These are phyloP conservation scores for Hemicentrotus pulcherrimus DNA, from an alignment of 35 echinoderm and acorn worm species.

Conservation along the genomic window DNA sequence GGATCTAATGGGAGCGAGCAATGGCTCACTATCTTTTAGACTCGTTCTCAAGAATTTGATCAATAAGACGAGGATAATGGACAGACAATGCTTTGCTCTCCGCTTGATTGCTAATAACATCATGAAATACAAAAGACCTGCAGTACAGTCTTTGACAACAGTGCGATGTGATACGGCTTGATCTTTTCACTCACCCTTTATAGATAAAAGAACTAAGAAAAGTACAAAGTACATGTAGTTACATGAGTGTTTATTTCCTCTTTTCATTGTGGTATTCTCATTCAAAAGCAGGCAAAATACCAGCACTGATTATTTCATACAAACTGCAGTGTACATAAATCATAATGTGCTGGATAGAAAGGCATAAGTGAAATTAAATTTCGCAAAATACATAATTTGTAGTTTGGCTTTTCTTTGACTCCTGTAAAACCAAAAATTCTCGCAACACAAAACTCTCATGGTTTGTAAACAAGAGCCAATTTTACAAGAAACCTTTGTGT, in stretches of 20 bases:
- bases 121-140: neutral
- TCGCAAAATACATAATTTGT: too few relatives aligned
- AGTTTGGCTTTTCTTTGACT: too few relatives aligned
- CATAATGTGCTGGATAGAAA: too few relatives aligned
- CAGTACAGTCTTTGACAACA: neutral
- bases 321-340: too few relatives aligned
- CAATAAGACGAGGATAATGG: neutral
- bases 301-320: too few relatives aligned
- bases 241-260: neutral
- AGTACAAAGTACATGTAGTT: neutral
- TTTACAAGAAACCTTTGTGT: too few relatives aligned
- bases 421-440: too few relatives aligned
- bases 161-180: neutral
- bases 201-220: neutral
- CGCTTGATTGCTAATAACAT: neutral
- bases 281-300: too few relatives aligned
- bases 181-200: neutral
- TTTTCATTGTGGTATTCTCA: neutral
- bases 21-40: neutral
- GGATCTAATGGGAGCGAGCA: neutral
- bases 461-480: too few relatives aligned
- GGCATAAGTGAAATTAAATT: too few relatives aligned
- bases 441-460: too few relatives aligned
- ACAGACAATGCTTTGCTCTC: neutral
- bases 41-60: neutral